phyloP scores from a whole-genome alignment of 2,888 invertebrate species.

The Epinotia nisella region DNA sequence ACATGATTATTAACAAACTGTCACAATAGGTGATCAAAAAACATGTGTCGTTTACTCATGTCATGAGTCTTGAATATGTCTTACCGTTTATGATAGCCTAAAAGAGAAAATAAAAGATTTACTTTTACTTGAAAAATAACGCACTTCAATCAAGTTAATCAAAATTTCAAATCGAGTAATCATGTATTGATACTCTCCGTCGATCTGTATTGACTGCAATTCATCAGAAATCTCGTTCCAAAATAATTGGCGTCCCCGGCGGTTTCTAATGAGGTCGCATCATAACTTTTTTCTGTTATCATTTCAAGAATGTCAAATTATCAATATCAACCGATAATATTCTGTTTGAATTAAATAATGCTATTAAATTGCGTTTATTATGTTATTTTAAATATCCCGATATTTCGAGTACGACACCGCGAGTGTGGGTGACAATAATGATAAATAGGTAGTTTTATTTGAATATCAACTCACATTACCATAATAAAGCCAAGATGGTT shows the following conservation, averaged over 20 bases:
- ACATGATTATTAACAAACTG: neutral
- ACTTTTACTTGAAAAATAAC: neutral
- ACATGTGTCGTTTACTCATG: too few relatives aligned
- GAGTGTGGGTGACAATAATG: too few relatives aligned
- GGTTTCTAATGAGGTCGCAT: slow-evolving; percentile 19
- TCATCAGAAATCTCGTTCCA: slow-evolving; percentile 30
- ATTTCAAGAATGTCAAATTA: slow-evolving; percentile 9
- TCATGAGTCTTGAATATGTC: too few relatives aligned
- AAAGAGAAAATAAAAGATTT: neutral
- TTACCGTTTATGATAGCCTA: neutral
- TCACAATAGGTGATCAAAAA: too few relatives aligned
- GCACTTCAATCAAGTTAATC: neutral
- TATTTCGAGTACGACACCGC: too few relatives aligned
- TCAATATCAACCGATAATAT: neutral
- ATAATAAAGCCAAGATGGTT: too few relatives aligned
- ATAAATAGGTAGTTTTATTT: too few relatives aligned
- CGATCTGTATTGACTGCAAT: slow-evolving; percentile 17
- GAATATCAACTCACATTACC: too few relatives aligned
- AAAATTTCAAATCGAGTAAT: slow-evolving; percentile 1
- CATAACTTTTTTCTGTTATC: slow-evolving; percentile 27
- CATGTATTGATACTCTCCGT: slow-evolving; percentile 1
- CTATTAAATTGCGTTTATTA: neutral
- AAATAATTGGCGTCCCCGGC: slow-evolving; percentile 30
- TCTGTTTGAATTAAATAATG: neutral
- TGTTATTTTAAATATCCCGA: too few relatives aligned